Evolutionary conservation across 2,888 invertebrate genomes (phyloP).

Genomic region (Cephalotes varians): DNA sequence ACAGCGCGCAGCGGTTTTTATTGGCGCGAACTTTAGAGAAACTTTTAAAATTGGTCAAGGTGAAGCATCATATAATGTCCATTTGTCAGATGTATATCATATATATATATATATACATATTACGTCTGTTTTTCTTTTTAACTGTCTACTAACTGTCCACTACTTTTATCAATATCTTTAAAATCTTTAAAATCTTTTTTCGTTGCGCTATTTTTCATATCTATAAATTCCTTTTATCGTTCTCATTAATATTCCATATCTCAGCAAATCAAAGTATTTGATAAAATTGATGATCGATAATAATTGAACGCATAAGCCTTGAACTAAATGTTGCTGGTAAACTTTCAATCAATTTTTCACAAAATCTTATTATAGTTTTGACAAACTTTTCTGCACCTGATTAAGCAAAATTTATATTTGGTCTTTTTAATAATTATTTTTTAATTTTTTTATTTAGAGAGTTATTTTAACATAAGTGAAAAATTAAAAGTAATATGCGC

Average conservation of each 20-base stretch:
- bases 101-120: no score
- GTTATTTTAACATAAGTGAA: background rate
- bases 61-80: constrained; percentile 1
- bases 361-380: background rate
- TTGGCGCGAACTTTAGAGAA: constrained; percentile 15
- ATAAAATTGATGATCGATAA: constrained; percentile 4
- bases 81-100: background rate
- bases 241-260: background rate
- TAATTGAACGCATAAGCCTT: background rate
- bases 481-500: background rate
- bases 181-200: background rate
- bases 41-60: constrained; percentile 53
- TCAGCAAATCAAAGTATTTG: background rate
- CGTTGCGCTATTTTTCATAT: background rate
- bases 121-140: no score
- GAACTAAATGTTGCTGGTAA: background rate
- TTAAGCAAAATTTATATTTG: constrained; percentile 1
- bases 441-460: background rate
- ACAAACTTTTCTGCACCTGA: background rate
- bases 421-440: background rate
- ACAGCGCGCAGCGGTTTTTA: constrained; percentile 14
- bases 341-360: background rate
- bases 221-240: background rate
- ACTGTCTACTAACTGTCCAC: background rate
- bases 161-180: background rate